These are phyloP conservation scores for Aleiodes sp. DNA, from an alignment of 1,140 invertebrate species.

Conservation along the genomic window DNA sequence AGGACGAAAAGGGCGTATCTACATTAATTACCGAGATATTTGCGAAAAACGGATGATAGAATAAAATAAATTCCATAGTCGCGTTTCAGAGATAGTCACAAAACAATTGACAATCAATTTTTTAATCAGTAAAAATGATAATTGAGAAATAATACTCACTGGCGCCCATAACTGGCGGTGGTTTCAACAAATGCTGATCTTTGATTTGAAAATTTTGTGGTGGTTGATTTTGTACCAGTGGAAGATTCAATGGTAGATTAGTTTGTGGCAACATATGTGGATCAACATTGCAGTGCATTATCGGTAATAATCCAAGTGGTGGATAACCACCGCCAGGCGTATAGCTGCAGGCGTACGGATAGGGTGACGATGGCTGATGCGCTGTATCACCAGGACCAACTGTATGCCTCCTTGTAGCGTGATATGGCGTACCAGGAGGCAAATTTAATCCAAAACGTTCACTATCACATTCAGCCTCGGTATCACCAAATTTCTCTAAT, in stretches of 20 bases:
- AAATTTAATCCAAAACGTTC: conserved; percentile 57
- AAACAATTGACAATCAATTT: conserved; percentile 5
- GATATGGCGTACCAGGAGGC: conserved; percentile 58
- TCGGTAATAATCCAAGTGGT: conserved; percentile 52
- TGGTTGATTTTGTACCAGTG: conserved; percentile 78
- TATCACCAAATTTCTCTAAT: conserved; percentile 77
- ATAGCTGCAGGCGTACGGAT: conserved; percentile 56
- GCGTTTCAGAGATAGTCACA: too few relatives aligned
- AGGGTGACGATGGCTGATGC: conserved; percentile 71
- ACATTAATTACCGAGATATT: too few relatives aligned
- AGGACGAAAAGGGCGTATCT: too few relatives aligned
- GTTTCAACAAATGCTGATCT: conserved; percentile 92
- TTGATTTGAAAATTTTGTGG: conserved; percentile 89
- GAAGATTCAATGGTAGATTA: conserved; percentile 79
- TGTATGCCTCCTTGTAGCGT: conserved; percentile 82
- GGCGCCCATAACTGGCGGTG: conserved; percentile 87
- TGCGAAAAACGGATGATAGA: too few relatives aligned
- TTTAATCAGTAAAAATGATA: not conserved
- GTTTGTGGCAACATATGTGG: conserved; percentile 69
- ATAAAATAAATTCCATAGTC: too few relatives aligned
- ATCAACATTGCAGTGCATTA: conserved; percentile 56
- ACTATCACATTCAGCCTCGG: conserved; percentile 72
- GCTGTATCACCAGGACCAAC: conserved; percentile 90
- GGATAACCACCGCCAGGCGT: conserved; percentile 48
- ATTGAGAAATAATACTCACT: conserved; percentile 68